Evolutionary conservation across 1,140 invertebrate species (phyloP).

Genomic region (Brachionus rubens): DNA sequence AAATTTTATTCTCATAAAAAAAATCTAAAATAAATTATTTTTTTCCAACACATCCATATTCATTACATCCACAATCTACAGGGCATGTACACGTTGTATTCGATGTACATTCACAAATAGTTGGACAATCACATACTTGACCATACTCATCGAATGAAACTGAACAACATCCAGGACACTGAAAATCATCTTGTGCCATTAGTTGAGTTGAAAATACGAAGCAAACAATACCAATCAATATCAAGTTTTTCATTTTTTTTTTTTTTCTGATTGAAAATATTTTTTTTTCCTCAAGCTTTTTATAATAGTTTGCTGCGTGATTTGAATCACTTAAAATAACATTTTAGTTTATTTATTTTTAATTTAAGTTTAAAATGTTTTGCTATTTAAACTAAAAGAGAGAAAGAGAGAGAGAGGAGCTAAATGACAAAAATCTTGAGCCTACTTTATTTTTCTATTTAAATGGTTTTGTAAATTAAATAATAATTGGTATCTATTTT

Average conservation of each 20-base stretch:
- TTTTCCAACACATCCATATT: background rate
- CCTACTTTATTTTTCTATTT: too few relatives aligned
- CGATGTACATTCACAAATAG: background rate
- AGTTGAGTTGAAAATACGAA: background rate
- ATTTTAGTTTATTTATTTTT: too few relatives aligned
- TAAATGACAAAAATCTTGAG: too few relatives aligned
- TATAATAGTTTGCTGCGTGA: too few relatives aligned
- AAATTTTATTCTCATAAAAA: background rate
- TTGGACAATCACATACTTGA: background rate
- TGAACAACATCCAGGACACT: conserved; percentile 8
- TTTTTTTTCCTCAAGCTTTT: too few relatives aligned
- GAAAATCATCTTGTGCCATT: background rate
- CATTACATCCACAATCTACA: background rate
- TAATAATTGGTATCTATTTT: too few relatives aligned
- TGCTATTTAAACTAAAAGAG: too few relatives aligned
- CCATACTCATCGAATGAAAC: background rate
- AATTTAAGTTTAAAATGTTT: too few relatives aligned
- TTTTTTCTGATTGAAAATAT: too few relatives aligned
- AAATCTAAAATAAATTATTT: background rate
- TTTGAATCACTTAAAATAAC: too few relatives aligned
- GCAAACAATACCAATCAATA: background rate
- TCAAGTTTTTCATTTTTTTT: background rate
- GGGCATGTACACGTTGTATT: conserved; percentile 13
- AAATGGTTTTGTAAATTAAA: too few relatives aligned
- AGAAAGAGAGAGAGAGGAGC: too few relatives aligned